Evolutionary conservation across 1,140 invertebrate species (phyloP), one percentile per base, ranked within the genome.

Genomic region (Tribolium castaneum): DNA sequence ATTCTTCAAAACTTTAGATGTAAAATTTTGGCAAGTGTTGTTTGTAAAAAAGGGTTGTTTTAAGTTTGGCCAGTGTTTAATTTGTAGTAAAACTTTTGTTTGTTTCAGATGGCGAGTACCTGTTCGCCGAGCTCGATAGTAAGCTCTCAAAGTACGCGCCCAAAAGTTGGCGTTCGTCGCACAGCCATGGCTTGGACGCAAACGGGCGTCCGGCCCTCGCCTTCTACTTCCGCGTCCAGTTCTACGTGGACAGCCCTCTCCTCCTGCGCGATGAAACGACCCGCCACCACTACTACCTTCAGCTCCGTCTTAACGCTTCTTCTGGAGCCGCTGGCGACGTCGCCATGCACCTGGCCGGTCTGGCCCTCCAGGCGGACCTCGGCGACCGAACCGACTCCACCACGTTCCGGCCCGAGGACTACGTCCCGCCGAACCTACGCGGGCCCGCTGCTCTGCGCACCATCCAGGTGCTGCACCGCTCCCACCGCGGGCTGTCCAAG

Each of bases 121-220:
- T 98, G 76, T 99, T 99, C 89, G 92, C 97, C 85, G 96, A 98
- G 87, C 92, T 93, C 83, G 96, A 97, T 85, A 96, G 93, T 89
- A 98, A 98, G 89, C 90, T 99, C 83, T 96, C 94, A 84, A 99
- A 98, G 89, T 97, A 97, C 90, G 96, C 96, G 79, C 95, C 96
- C 82, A 98, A 98, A 88, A 95, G 94, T 87, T 98, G 97, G 96
- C 94, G 96, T 87, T 95, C 95, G 78, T 96, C 96, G 75, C 94
- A 95, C 87, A 95, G 95, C 84, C 94, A 96, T 90, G 96, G 96
- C 76, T 90, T 97, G 87, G 96, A 97, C 88, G 94, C 93, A 86
- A 94, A 94, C 88, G 96, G 96, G 79, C 92, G 94, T 83, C 96
- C 96, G 52, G 91, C 97, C 19, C 90, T 98, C 82, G 94, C 95